Evolutionary conservation across 1,140 invertebrate genomes (phyloP).

Genomic region (Coenobita brevimanus): DNA sequence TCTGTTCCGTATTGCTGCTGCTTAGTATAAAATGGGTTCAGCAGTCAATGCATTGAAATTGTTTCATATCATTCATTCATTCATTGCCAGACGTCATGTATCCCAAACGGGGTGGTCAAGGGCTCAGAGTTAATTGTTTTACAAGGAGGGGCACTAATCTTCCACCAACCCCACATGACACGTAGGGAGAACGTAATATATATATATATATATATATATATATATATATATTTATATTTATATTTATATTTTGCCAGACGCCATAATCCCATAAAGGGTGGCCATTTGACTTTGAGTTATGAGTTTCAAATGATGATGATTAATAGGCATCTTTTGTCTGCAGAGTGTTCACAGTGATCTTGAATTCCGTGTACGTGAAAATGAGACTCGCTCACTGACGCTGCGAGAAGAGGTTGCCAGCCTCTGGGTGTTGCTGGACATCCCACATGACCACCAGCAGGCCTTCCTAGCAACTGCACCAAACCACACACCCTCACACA

Average conservation of each 20-base stretch:
- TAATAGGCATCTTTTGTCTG: neutral
- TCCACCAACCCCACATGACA: no score
- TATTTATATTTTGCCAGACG: neutral
- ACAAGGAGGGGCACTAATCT: no score
- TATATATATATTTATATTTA: neutral
- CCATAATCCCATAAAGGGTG: no score
- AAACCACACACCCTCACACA: constrained; percentile 49
- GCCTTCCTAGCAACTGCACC: constrained; percentile 58
- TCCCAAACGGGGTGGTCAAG: no score
- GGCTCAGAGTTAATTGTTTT: no score
- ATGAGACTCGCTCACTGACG: constrained; percentile 33
- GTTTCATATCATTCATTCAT: no score
- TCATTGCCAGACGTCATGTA: no score
- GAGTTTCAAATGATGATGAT: neutral
- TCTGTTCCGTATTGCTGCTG: neutral
- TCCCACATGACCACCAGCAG: constrained; percentile 28
- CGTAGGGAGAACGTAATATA: neutral
- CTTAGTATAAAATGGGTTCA: neutral
- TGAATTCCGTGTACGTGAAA: constrained; percentile 42
- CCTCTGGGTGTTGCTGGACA: constrained; percentile 32
- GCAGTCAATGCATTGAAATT: neutral
- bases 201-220: neutral
- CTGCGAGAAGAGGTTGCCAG: constrained; percentile 30
- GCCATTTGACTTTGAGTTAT: neutral
- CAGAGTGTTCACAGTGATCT: constrained; percentile 53